A percentile compares a stretch with the other conserved stretches of the same genome.
These are phyloP conservation scores for Aquatica leii DNA, from an alignment of 2,888 invertebrate species.

Conservation along the genomic window DNA sequence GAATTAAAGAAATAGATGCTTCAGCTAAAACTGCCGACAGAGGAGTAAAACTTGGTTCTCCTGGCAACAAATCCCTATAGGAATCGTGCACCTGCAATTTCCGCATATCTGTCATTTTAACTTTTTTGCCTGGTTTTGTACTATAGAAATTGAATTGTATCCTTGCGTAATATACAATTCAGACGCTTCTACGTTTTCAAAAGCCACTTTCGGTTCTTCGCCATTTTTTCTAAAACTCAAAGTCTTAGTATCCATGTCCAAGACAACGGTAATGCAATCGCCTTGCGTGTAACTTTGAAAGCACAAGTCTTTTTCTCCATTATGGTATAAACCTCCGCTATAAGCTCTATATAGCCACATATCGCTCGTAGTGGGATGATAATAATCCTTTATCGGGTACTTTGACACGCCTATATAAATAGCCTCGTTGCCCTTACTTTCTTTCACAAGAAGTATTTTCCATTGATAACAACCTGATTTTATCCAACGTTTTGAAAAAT, in stretches of 20 bases:
- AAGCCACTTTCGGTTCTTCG: conserved; percentile 69
- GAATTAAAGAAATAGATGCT: conserved; percentile 63
- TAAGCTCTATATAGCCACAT: conserved; percentile 71
- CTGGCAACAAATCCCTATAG: conserved; percentile 63
- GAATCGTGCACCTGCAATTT: conserved; percentile 52
- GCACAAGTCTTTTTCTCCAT: conserved; percentile 65
- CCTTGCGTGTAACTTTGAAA: conserved; percentile 70
- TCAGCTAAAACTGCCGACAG: conserved; percentile 65
- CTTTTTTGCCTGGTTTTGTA: conserved; percentile 72
- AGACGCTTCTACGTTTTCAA: conserved; percentile 69
- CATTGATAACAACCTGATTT: conserved; percentile 77
- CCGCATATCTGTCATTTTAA: conserved; percentile 71
- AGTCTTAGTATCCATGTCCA: conserved; percentile 71
- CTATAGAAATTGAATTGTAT: conserved; percentile 73
- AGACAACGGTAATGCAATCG: conserved; percentile 69
- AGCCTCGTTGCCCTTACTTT: conserved; percentile 71
- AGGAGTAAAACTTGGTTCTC: conserved; percentile 70
- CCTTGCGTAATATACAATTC: conserved; percentile 70
- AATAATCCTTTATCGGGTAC: conserved; percentile 68
- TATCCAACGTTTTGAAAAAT: conserved; percentile 83
- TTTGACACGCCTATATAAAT: conserved; percentile 70
- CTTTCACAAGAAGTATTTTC: conserved; percentile 71
- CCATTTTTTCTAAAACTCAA: conserved; percentile 72
- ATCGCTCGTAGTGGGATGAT: conserved; percentile 67
- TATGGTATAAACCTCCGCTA: conserved; percentile 71